These are phyloP conservation scores for Recurvirostra avosetta DNA, from an alignment of 2,113 vertebrate genomes.

Conservation along the genomic window DNA sequence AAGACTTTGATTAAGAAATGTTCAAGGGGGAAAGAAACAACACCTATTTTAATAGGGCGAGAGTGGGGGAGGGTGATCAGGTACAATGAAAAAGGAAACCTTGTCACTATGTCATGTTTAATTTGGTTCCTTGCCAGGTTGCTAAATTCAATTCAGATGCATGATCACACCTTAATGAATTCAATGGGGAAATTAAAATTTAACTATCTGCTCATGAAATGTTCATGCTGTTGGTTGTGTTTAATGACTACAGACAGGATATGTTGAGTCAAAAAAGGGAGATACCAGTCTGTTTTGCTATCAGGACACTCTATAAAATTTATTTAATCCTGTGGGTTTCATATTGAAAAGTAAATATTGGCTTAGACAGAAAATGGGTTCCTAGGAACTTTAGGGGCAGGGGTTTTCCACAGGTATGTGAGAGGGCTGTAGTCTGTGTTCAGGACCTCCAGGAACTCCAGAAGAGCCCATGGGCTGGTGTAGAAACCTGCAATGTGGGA, in stretches of 20 bases:
- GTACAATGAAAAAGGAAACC: not conserved
- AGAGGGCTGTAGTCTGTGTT: not conserved
- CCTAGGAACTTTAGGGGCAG: not conserved
- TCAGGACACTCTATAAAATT: not conserved
- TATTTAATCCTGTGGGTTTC: not conserved
- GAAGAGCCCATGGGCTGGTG: not conserved
- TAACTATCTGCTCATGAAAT: slow-evolving; percentile 27
- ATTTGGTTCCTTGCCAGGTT: slow-evolving; percentile 44
- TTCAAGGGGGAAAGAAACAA: not conserved
- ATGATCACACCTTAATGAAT: slow-evolving; percentile 19
- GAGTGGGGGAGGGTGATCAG: not conserved
- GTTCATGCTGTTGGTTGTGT: slow-evolving; percentile 44
- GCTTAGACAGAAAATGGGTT: not conserved
- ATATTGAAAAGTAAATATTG: not conserved
- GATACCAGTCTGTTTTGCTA: not conserved
- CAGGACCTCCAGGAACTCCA: not conserved
- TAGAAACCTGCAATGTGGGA: not conserved
- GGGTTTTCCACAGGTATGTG: not conserved
- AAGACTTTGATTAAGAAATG: not conserved
- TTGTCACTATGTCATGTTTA: slow-evolving; percentile 22
- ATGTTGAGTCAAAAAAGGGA: not conserved
- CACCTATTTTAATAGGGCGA: not conserved
- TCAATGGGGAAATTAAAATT: slow-evolving; percentile 44
- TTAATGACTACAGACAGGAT: not conserved
- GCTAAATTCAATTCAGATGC: slow-evolving; percentile 18